Evolutionary conservation across 1,140 invertebrate species (phyloP).

Genomic region (Macrosteles quadrilineatus): DNA sequence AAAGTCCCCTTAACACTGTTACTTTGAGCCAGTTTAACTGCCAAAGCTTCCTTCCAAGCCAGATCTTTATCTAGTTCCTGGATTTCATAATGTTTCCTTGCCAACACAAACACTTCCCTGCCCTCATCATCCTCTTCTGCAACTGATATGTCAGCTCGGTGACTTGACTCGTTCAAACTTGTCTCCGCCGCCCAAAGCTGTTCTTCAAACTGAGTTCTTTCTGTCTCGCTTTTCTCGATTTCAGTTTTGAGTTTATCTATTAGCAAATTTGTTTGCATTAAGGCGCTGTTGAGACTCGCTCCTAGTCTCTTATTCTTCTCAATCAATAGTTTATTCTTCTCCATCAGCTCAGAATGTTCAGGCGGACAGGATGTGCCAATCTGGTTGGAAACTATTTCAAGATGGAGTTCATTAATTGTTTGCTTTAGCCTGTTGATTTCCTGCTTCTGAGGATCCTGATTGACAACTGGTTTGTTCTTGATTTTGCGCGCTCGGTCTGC

Average conservation of each 20-base stretch:
- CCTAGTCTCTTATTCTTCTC: constrained; percentile 64
- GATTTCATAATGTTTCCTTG: constrained; percentile 43
- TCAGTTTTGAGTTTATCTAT: constrained; percentile 65
- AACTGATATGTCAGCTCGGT: no score
- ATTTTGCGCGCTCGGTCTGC: constrained; percentile 88
- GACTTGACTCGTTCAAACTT: no score
- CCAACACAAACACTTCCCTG: background rate
- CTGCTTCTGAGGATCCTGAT: constrained; percentile 76
- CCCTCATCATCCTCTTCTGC: constrained; percentile 1
- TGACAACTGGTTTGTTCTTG: constrained; percentile 90
- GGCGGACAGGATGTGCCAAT: constrained; percentile 49
- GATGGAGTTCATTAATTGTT: constrained; percentile 61
- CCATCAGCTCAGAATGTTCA: constrained; percentile 56
- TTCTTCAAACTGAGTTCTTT: background rate
- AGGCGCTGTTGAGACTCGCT: constrained; percentile 44
- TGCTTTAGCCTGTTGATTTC: constrained; percentile 58
- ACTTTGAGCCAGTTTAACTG: constrained; percentile 63
- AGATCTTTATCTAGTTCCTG: constrained; percentile 65
- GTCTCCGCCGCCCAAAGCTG: constrained; percentile 50
- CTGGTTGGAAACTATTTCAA: constrained; percentile 56
- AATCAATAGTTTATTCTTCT: constrained; percentile 56
- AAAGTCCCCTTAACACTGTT: constrained; percentile 62
- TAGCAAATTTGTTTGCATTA: constrained; percentile 30
- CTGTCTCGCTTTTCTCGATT: background rate
- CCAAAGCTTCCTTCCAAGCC: constrained; percentile 74